phyloP scores from a whole-genome alignment of 2,888 invertebrate species.

The Lydus trimaculatus region DNA sequence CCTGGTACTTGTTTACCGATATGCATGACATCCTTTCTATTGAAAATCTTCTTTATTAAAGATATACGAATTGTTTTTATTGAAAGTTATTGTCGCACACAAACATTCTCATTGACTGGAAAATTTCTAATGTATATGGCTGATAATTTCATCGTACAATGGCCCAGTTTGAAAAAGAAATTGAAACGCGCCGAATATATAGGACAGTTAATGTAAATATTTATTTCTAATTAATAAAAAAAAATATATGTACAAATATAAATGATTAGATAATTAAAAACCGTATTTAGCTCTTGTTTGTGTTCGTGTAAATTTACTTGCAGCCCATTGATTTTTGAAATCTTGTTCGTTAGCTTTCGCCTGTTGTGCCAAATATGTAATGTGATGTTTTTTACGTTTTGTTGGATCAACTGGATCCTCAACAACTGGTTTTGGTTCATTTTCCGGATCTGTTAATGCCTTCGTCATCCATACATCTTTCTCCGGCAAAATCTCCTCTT shows the following conservation, averaged over 20 bases:
- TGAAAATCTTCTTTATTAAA: slow-evolving; percentile 71
- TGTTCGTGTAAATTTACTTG: slow-evolving; percentile 81
- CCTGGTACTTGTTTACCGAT: slow-evolving; percentile 97
- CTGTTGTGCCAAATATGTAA: slow-evolving; percentile 92
- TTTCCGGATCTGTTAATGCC: slow-evolving; percentile 76
- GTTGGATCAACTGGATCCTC: slow-evolving; percentile 64
- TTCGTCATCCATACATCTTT: slow-evolving; percentile 84
- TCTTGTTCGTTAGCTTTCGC: slow-evolving; percentile 95
- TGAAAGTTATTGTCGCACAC: slow-evolving; percentile 94
- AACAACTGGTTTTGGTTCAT: slow-evolving; percentile 60
- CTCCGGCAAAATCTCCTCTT: slow-evolving; percentile 76
- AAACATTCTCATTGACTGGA: slow-evolving; percentile 87
- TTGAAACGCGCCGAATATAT: slow-evolving; percentile 78
- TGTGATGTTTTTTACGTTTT: slow-evolving; percentile 88
- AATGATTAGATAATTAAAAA: slow-evolving; percentile 71
- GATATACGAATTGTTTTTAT: slow-evolving; percentile 84
- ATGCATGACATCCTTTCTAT: slow-evolving; percentile 78
- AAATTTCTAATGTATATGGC: slow-evolving; percentile 83
- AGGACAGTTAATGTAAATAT: slow-evolving; percentile 76
- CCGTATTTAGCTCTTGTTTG: slow-evolving; percentile 97
- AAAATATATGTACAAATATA: slow-evolving; percentile 15
- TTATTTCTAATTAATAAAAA: slow-evolving; percentile 68
- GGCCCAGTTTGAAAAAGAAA: slow-evolving; percentile 77
- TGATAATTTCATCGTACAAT: slow-evolving; percentile 91
- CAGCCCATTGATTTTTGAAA: slow-evolving; percentile 92